These are phyloP conservation scores for Sinelater perroti DNA, from an alignment of 2,888 invertebrate species.

Conservation along the genomic window DNA sequence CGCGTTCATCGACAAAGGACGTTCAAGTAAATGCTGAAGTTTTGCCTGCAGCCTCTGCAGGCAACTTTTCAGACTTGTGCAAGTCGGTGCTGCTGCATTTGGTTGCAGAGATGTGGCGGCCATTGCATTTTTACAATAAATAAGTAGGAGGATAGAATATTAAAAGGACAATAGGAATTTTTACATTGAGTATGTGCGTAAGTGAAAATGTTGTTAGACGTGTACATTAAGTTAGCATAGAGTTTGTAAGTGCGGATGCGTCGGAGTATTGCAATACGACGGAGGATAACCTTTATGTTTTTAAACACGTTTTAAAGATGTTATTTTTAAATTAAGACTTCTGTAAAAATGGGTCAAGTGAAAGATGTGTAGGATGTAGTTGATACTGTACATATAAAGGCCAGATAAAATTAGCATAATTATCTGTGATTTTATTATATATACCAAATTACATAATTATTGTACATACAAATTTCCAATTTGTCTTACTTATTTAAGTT, in stretches of 20 bases:
- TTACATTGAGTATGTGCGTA: conserved; percentile 25
- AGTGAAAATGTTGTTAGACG: conserved; percentile 4
- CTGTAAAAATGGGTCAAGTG: conserved; percentile 28
- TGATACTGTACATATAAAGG: conserved; percentile 49
- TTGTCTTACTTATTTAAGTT: conserved; percentile 52
- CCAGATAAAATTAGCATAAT: conserved; percentile 56
- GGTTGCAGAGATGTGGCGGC: not conserved
- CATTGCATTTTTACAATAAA: conserved; percentile 1
- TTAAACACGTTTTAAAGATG: conserved; percentile 23
- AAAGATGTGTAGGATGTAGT: conserved; percentile 26
- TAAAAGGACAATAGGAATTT: conserved; percentile 34
- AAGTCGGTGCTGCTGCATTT: not conserved
- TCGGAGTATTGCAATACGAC: conserved; percentile 29
- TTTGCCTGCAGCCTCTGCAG: not conserved
- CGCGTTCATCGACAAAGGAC: too few relatives aligned
- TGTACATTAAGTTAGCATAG: conserved; percentile 15
- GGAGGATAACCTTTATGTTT: conserved; percentile 26
- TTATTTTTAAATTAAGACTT: conserved; percentile 25
- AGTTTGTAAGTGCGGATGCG: conserved; percentile 8
- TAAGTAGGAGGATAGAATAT: conserved; percentile 17
- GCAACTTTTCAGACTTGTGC: not conserved
- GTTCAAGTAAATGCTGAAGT: not conserved
- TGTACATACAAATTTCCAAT: conserved; percentile 40
- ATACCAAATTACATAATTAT: conserved; percentile 50
- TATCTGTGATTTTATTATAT: conserved; percentile 61